Evolutionary conservation across 2,797 vertebrate genomes (phyloP), one percentile per base, ranked within the genome.

Genomic region (Tragopan temminckii): DNA sequence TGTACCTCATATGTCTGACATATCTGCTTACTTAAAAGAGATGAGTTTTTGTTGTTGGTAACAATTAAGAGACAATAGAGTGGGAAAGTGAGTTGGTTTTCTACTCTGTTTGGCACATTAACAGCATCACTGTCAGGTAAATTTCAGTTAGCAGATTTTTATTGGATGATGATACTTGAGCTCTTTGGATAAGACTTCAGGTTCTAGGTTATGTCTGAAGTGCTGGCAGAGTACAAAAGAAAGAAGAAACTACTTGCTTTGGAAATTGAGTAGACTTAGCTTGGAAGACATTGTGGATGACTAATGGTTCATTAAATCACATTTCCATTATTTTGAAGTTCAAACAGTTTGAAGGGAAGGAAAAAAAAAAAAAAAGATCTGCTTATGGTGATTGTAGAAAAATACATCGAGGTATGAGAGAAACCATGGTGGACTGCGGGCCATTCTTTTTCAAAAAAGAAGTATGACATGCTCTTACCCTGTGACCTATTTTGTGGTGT

Each of bases 321-420:
- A 53, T 87, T 95, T 90, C 57, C 17, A 69, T 79, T 16, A 42
- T 78, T 70, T 82, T 88, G 27, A 80, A 45, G 43, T 83, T 89
- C 52, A 82, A 85, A 85, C 5, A 63, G 57, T 58, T 57, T 50
- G 35, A 42, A 11, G 11, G 4, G 5, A 12, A 18, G 29, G 9
- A 6, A 23, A 21, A 38, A 19, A 15, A 6, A 23, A 21, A 38
- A 19, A 43, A 35, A 4, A 48, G 27, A 46, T 14, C 71, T 85
- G 25, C 63, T 85, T 74, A 68, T 64, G 23, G 18, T 33, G 3
- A 48, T 53, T 40, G 23, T 43, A 71, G 15, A 10, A 77, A 91
- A 84, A 57, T 25, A 4, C 17, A 14, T 80, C 11, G n/a, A 68
- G 14, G 9, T 64, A 42, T 64, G 58, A 76, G 53, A 59, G 40